Conservation (phyloP, 2,888 invertebrate genomes). For the Acronicta psi region DNA sequence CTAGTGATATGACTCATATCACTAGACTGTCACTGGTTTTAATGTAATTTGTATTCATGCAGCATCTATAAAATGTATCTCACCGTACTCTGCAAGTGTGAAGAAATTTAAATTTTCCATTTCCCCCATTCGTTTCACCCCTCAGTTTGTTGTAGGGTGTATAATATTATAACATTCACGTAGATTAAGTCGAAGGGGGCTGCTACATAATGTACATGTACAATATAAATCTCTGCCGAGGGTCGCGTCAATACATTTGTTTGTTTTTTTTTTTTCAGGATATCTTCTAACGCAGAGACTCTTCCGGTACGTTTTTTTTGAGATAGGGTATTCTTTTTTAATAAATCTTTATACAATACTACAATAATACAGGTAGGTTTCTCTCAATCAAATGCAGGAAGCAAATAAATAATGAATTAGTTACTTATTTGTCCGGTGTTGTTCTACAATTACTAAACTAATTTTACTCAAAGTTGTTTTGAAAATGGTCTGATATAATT, state of each 20-base stretch:
- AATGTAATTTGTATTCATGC: conserved; percentile 7
- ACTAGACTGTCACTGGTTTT: too few species aligned
- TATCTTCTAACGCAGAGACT: conserved; percentile 21
- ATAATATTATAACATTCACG: conserved; percentile 49
- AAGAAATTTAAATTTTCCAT: conserved; percentile 40
- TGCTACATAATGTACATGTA: conserved; percentile 44
- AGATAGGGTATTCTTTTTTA: conserved; percentile 13
- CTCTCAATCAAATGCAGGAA: too few species aligned
- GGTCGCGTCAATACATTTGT: conserved; percentile 40
- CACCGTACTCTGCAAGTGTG: conserved; percentile 17
- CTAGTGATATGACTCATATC: too few species aligned
- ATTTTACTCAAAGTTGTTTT: too few species aligned
- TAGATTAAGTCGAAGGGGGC: conserved; percentile 48
- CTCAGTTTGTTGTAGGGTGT: conserved; percentile 45
- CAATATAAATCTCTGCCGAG: conserved; percentile 45
- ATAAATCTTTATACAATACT: too few species aligned
- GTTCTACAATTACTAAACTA: too few species aligned
- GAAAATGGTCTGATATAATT: too few species aligned
- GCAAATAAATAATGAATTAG: too few species aligned
- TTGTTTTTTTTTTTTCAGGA: conserved; percentile 44
- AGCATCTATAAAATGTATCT: neutral
- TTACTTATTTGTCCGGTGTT: too few species aligned
- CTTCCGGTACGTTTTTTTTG: conserved; percentile 19
- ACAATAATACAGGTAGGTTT: too few species aligned
- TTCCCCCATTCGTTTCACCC: conserved; percentile 28